phyloP scores from a whole-genome alignment of 2,113 vertebrate genomes.

The Anhinga anhinga region DNA sequence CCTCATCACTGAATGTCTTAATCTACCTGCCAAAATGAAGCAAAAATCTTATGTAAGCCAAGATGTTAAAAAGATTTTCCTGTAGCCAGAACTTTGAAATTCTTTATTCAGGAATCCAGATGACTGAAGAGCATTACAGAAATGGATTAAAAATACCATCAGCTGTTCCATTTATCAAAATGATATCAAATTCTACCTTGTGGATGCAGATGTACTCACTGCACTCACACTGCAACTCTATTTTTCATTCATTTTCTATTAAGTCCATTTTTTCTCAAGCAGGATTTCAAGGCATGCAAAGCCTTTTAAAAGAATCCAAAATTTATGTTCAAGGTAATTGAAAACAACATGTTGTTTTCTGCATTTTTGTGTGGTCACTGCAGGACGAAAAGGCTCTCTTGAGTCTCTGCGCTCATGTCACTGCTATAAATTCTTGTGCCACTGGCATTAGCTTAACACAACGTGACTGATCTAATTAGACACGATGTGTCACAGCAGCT shows the following conservation, averaged over 20 bases:
- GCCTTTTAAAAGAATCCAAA: background rate
- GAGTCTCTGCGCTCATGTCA: background rate
- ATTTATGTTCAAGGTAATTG: background rate
- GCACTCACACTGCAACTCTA: background rate
- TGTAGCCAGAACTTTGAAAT: background rate
- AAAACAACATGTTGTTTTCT: background rate
- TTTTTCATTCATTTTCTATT: background rate
- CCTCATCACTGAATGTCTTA: background rate
- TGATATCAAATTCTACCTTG: background rate
- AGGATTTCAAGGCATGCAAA: background rate
- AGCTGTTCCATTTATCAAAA: background rate
- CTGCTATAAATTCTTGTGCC: background rate
- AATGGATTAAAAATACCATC: background rate
- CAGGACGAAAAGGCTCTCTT: background rate
- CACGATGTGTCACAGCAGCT: background rate
- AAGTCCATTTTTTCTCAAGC: background rate
- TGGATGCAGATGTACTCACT: background rate
- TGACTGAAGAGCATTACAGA: background rate
- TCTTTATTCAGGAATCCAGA: background rate
- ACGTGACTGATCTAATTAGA: constrained; percentile 36
- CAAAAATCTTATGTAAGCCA: background rate
- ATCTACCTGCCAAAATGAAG: background rate
- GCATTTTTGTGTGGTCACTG: background rate
- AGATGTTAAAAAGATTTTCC: background rate
- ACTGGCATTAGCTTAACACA: background rate